A percentile compares a stretch with the other conserved stretches of the same genome.
Evolutionary conservation across 2,888 invertebrate species (phyloP).

Genomic region (Acleris cristana): DNA sequence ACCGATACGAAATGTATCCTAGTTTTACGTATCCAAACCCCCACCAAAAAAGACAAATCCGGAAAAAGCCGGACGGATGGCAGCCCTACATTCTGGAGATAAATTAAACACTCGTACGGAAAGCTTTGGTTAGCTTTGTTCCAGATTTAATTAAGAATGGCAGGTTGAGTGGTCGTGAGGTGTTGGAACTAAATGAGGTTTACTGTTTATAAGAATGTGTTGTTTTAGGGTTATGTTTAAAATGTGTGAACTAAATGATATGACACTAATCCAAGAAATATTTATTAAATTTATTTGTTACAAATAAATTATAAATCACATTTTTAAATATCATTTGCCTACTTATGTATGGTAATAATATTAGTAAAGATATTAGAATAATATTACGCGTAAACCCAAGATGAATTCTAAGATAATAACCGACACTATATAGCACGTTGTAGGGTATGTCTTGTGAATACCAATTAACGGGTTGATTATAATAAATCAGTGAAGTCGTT

Average conservation of each 20-base stretch:
- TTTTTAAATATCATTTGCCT: constrained; percentile 5
- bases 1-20: no score
- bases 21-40: no score
- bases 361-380: constrained; percentile 8
- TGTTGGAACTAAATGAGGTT: neutral
- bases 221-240: neutral
- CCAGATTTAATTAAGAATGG: constrained; percentile 25
- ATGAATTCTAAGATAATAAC: constrained; percentile 42
- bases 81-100: constrained; percentile 47
- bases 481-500: no score
- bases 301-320: no score
- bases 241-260: no score
- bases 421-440: no score
- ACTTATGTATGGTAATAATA: constrained; percentile 11
- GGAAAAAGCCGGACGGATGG: no score
- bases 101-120: constrained; percentile 55
- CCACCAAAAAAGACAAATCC: no score
- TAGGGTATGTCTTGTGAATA: no score
- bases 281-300: no score
- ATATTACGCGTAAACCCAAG: constrained; percentile 16
- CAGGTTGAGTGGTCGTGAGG: constrained; percentile 4
- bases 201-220: neutral
- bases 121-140: constrained; percentile 42
- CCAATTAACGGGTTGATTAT: no score
- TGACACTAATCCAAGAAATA: no score